Conservation (phyloP, 2,797 vertebrate genomes). For the Arrhamphus sclerolepis region DNA sequence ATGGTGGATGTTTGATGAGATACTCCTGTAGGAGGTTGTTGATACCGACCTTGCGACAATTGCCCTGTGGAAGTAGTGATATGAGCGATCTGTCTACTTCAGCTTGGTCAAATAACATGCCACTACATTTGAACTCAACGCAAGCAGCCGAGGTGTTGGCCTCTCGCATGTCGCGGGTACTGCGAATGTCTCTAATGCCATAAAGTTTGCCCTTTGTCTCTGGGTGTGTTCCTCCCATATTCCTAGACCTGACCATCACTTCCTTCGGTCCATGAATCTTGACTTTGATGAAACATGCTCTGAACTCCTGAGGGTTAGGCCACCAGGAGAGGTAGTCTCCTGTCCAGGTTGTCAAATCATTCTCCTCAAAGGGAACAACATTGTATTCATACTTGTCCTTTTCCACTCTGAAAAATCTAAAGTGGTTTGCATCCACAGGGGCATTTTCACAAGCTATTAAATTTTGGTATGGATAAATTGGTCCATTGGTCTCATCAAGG, state of each 20-base stretch:
- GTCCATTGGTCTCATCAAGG: slow-evolving; percentile 88
- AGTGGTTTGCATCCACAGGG: slow-evolving; percentile 86
- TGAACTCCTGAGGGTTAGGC: slow-evolving; percentile 98
- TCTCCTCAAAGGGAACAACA: slow-evolving; percentile 93
- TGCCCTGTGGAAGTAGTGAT: slow-evolving; percentile 88
- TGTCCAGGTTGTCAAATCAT: slow-evolving; percentile 90
- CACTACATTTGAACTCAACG: slow-evolving; percentile 96
- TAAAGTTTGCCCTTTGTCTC: slow-evolving; percentile 88
- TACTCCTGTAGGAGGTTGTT: slow-evolving; percentile 92
- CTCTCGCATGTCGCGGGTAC: slow-evolving; percentile 85
- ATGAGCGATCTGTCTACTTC: slow-evolving; percentile 89
- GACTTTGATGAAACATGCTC: slow-evolving; percentile 95
- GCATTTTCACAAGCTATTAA: slow-evolving; percentile 90
- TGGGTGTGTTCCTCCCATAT: slow-evolving; percentile 87
- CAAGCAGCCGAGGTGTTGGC: slow-evolving; percentile 87
- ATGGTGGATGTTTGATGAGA: slow-evolving; percentile 88
- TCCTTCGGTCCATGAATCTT: slow-evolving; percentile 90
- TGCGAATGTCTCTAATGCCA: slow-evolving; percentile 92
- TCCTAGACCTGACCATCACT: slow-evolving; percentile 92
- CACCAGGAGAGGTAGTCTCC: slow-evolving; percentile 96
- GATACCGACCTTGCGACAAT: slow-evolving; percentile 83
- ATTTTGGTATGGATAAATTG: slow-evolving; percentile 91
- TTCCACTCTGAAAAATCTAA: slow-evolving; percentile 94
- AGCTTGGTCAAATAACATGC: slow-evolving; percentile 95
- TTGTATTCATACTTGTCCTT: slow-evolving; percentile 96